A percentile compares a stretch with the other conserved stretches of the same genome.
These are phyloP conservation scores for Plecotus auritus DNA, from an alignment of 2,113 vertebrate genomes.

Conservation along the genomic window DNA sequence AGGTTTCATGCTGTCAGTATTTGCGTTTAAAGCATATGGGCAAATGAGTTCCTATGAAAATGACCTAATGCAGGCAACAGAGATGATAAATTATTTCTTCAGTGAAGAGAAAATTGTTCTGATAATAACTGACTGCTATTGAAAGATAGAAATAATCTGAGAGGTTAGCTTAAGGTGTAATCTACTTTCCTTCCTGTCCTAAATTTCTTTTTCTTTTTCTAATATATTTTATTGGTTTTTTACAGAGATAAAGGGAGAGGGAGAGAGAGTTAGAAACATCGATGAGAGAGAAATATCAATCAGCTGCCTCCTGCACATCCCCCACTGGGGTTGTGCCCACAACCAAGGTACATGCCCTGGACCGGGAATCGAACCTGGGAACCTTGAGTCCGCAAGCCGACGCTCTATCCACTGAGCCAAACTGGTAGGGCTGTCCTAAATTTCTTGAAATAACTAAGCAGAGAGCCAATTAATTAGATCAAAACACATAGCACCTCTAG, in stretches of 20 bases:
- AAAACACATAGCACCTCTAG: neutral
- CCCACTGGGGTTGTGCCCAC: no score
- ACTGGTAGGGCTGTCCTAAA: neutral
- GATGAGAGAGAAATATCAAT: no score
- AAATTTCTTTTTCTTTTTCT: neutral
- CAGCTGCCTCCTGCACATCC: no score
- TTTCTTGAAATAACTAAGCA: slow-evolving; percentile 7
- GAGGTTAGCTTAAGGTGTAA: neutral
- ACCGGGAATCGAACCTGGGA: no score
- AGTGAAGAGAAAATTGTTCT: slow-evolving; percentile 15
- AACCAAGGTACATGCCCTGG: no score
- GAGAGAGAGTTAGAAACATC: no score
- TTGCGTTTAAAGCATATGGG: neutral
- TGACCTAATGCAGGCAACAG: neutral
- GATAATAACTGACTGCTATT: neutral
- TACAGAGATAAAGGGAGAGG: no score
- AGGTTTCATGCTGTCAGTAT: neutral
- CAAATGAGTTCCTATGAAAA: neutral
- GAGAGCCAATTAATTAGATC: neutral
- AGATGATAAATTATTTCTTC: slow-evolving; percentile 22
- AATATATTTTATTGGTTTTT: no score
- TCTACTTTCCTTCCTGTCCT: neutral
- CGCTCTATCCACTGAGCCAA: no score
- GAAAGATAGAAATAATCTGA: neutral
- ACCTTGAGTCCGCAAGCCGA: no score